A percentile compares a stretch with the other conserved stretches of the same genome.
These are phyloP conservation scores for Hydrotaea diabolus DNA, from an alignment of 2,888 invertebrate genomes.

Conservation along the genomic window DNA sequence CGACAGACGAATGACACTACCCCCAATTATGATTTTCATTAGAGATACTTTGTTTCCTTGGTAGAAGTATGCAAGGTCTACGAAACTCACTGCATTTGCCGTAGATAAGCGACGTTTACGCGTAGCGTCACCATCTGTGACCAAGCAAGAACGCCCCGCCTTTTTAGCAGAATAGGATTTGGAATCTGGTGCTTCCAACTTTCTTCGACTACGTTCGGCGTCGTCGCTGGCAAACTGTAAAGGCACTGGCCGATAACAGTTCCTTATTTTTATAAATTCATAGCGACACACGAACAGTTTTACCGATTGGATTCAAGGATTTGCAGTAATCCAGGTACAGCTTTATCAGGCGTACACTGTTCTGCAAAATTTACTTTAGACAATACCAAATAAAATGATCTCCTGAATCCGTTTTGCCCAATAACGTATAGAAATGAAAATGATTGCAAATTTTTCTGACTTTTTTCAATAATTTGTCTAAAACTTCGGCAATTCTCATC, in stretches of 20 bases:
- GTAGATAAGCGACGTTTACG: conserved; percentile 65
- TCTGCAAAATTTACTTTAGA: too few relatives aligned
- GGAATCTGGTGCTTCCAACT: not conserved
- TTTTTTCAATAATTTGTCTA: too few relatives aligned
- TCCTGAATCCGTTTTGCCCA: too few relatives aligned
- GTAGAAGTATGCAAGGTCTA: conserved; percentile 74
- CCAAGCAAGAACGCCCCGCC: conserved; percentile 16
- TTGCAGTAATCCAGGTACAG: conserved; percentile 71
- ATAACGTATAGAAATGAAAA: too few relatives aligned
- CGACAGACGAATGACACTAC: conserved; percentile 76
- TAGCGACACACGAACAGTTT: conserved; percentile 79
- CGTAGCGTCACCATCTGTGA: conserved; percentile 14
- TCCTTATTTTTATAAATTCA: conserved; percentile 77
- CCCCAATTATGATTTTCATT: conserved; percentile 79
- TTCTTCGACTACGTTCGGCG: conserved; percentile 3
- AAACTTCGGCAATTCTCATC: too few relatives aligned
- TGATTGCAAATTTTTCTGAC: too few relatives aligned
- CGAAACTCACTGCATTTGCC: conserved; percentile 71
- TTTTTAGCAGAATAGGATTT: conserved; percentile 32
- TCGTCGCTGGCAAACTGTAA: conserved; percentile 73
- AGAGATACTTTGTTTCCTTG: conserved; percentile 78
- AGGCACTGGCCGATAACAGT: conserved; percentile 76
- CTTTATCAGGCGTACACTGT: conserved; percentile 66
- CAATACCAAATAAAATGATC: too few relatives aligned
- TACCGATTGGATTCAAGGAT: conserved; percentile 59